These are phyloP conservation scores for Leptoclinus maculatus DNA, from an alignment of 2,797 vertebrate species.

Conservation along the genomic window DNA sequence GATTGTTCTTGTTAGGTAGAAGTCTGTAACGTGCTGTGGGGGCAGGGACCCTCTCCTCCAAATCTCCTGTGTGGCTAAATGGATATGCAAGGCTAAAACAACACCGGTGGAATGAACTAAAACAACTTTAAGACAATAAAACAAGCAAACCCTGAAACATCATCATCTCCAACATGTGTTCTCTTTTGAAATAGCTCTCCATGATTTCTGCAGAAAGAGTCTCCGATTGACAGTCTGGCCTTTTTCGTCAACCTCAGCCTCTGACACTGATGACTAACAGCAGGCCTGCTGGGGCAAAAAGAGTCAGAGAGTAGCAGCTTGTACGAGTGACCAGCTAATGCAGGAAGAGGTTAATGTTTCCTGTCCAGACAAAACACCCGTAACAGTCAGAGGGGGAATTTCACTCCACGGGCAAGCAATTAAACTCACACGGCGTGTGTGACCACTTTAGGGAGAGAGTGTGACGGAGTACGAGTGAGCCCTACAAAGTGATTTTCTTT, in stretches of 20 bases:
- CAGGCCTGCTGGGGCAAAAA: slow-evolving; percentile 17
- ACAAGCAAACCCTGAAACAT: neutral
- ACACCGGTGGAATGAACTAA: neutral
- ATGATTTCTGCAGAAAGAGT: neutral
- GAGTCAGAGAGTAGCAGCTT: slow-evolving; percentile 40
- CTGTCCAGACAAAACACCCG: slow-evolving; percentile 62
- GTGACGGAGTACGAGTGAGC: slow-evolving; percentile 27
- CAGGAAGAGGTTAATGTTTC: slow-evolving; percentile 82
- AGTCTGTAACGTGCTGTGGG: slow-evolving; percentile 82
- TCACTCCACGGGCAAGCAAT: slow-evolving; percentile 45
- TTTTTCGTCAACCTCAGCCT: neutral
- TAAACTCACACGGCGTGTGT: slow-evolving; percentile 55
- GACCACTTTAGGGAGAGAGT: slow-evolving; percentile 54
- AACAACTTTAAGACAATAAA: slow-evolving; percentile 1
- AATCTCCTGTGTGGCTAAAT: slow-evolving; percentile 51
- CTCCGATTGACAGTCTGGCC: slow-evolving; percentile 15
- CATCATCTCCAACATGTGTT: neutral
- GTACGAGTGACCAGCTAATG: slow-evolving; percentile 43
- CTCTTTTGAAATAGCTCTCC: neutral
- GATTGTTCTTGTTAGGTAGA: slow-evolving; percentile 93
- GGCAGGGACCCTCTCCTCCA: slow-evolving; percentile 64
- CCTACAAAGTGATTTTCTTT: neutral
- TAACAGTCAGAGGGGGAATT: slow-evolving; percentile 43
- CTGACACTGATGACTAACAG: slow-evolving; percentile 30
- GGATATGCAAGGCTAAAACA: slow-evolving; percentile 43